These are phyloP conservation scores for Numenius arquata DNA, from an alignment of 2,113 vertebrate genomes.

Conservation along the genomic window DNA sequence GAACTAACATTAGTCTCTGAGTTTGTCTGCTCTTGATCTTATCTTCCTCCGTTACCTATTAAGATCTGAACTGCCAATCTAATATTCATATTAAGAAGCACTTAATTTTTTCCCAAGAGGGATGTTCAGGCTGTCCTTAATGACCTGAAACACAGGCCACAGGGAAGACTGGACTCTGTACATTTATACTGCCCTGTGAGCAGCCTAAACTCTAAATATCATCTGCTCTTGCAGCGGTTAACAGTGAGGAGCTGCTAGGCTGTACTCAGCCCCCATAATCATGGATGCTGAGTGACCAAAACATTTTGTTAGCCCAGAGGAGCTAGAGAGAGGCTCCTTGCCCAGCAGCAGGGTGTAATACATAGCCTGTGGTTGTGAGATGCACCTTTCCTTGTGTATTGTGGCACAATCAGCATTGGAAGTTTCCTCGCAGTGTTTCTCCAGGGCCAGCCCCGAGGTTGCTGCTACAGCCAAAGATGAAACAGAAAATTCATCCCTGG, in stretches of 20 bases:
- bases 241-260: background rate
- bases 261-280: background rate
- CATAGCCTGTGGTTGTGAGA: rapidly evolving
- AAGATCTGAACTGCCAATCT: background rate
- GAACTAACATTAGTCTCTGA: background rate
- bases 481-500: background rate
- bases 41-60: background rate
- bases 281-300: background rate
- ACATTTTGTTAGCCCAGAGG: background rate
- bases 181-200: background rate
- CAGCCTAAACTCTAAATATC: background rate
- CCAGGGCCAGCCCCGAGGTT: background rate
- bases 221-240: background rate
- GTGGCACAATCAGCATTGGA: background rate
- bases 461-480: background rate
- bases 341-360: background rate
- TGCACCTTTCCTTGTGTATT: background rate
- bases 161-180: background rate
- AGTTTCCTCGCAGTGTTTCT: background rate
- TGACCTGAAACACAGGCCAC: background rate
- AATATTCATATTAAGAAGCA: background rate
- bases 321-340: background rate
- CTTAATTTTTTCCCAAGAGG: background rate
- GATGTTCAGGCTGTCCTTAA: background rate
- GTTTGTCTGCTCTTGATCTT: background rate